Evolutionary conservation across 2,888 invertebrate genomes (phyloP).

Genomic region (Theretra japonica): DNA sequence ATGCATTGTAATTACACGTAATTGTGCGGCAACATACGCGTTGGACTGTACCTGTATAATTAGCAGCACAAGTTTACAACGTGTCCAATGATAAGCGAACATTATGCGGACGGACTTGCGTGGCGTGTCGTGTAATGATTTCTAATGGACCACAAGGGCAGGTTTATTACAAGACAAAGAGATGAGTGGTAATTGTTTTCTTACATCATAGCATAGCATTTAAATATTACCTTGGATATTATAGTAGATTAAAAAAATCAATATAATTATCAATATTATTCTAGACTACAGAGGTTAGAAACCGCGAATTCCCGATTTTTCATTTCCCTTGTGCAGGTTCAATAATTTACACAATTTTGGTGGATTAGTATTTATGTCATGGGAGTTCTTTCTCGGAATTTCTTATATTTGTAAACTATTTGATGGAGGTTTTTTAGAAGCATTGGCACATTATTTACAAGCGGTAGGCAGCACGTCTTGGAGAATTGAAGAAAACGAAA

Average conservation of each 20-base stretch:
- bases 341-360: too few species aligned
- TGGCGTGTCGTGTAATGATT: neutral
- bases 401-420: too few species aligned
- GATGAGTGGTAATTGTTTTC: constrained; percentile 34
- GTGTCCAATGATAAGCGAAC: neutral
- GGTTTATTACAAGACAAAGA: constrained; percentile 36
- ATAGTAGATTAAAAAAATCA: constrained; percentile 13
- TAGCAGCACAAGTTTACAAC: neutral
- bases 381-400: too few species aligned
- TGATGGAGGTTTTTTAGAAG: too few species aligned
- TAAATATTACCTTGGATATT: constrained; percentile 25
- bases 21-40: constrained; percentile 8
- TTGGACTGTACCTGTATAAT: constrained; percentile 15
- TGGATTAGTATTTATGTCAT: too few species aligned
- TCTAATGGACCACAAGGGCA: constrained; percentile 39
- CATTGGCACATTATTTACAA: too few species aligned
- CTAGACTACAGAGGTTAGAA: neutral
- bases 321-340: too few species aligned
- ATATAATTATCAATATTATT: neutral
- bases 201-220: constrained; percentile 32
- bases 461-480: too few species aligned
- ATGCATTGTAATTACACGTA: constrained; percentile 15
- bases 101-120: neutral
- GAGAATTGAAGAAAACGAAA: too few species aligned
- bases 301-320: too few species aligned